phyloP scores from a whole-genome alignment of 2,888 invertebrate genomes.

The Druceiella hillmani region DNA sequence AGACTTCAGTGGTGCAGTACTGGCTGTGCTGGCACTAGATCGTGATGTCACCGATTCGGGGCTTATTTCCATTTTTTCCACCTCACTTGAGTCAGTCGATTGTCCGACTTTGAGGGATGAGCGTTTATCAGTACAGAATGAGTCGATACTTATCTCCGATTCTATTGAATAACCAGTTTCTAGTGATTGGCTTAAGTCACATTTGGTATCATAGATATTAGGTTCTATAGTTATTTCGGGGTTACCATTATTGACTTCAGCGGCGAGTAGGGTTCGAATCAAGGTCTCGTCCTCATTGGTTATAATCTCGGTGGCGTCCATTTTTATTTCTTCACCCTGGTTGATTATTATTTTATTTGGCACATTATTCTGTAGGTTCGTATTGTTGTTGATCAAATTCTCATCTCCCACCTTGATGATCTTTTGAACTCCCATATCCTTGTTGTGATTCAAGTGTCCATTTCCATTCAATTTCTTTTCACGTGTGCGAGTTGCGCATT shows the following conservation, averaged over 20 bases:
- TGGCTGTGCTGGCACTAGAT: slow-evolving; percentile 36
- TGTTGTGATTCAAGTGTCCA: slow-evolving; percentile 47
- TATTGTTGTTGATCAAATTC: slow-evolving; percentile 45
- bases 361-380: slow-evolving; percentile 40
- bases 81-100: slow-evolving; percentile 64
- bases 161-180: slow-evolving; percentile 50
- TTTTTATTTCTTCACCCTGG: slow-evolving; percentile 28
- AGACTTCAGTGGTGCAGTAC: slow-evolving; percentile 48
- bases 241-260: slow-evolving; percentile 46
- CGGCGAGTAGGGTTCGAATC: slow-evolving; percentile 47
- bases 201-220: slow-evolving; percentile 31
- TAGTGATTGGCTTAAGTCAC: slow-evolving; percentile 44
- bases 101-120: slow-evolving; percentile 58
- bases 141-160: slow-evolving; percentile 55
- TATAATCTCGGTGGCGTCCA: slow-evolving; percentile 35
- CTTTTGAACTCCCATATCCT: slow-evolving; percentile 45
- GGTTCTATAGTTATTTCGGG: slow-evolving; percentile 49
- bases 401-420: slow-evolving; percentile 44
- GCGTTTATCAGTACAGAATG: slow-evolving; percentile 52
- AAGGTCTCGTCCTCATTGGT: slow-evolving; percentile 41
- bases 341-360: slow-evolving; percentile 4
- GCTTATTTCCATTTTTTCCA: slow-evolving; percentile 53
- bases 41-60: slow-evolving; percentile 49
- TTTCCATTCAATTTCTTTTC: slow-evolving; percentile 48
- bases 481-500: slow-evolving; percentile 47